These are phyloP conservation scores for Manis pentadactyla DNA, from an alignment of 2,797 vertebrate species.

Conservation along the genomic window DNA sequence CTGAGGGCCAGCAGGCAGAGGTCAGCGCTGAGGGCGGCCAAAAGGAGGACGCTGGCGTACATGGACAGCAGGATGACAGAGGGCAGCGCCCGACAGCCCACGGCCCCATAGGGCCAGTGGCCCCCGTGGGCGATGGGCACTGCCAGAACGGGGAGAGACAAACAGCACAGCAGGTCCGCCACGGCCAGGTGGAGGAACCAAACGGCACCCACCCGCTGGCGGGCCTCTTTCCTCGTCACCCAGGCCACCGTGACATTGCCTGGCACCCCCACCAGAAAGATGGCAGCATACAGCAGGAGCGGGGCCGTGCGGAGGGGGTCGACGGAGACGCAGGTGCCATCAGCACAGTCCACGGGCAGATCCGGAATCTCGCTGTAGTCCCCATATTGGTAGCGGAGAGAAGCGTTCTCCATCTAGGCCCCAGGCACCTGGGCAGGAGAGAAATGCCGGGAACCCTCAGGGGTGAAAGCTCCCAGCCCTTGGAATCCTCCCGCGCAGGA, in stretches of 20 bases:
- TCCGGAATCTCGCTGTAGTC: not conserved
- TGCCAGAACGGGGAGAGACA: constrained; percentile 90
- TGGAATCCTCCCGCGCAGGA: rapidly evolving
- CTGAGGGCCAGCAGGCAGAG: constrained; percentile 88
- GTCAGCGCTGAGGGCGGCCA: constrained; percentile 91
- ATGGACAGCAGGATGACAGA: constrained; percentile 90
- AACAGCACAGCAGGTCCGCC: constrained; percentile 93
- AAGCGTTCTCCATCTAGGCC: constrained; percentile 45
- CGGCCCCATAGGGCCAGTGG: constrained; percentile 89
- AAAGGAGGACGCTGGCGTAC: constrained; percentile 92
- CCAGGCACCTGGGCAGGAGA: not conserved
- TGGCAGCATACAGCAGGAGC: constrained; percentile 82
- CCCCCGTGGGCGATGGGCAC: constrained; percentile 84
- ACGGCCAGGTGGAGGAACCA: constrained; percentile 93
- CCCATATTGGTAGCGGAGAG: not conserved
- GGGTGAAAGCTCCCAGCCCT: rapidly evolving
- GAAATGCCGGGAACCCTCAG: rapidly evolving
- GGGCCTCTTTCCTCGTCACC: constrained; percentile 89
- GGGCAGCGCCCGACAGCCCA: constrained; percentile 88
- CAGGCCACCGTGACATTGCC: constrained; percentile 91
- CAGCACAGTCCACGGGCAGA: constrained; percentile 21
- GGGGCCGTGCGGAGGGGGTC: not conserved
- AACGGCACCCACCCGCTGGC: constrained; percentile 85
- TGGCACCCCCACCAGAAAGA: constrained; percentile 91
- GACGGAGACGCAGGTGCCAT: rapidly evolving